A percentile compares a stretch with the other conserved stretches of the same genome.
Evolutionary conservation across 2,888 invertebrate genomes (phyloP).

Genomic region (Diaphora mendica): DNA sequence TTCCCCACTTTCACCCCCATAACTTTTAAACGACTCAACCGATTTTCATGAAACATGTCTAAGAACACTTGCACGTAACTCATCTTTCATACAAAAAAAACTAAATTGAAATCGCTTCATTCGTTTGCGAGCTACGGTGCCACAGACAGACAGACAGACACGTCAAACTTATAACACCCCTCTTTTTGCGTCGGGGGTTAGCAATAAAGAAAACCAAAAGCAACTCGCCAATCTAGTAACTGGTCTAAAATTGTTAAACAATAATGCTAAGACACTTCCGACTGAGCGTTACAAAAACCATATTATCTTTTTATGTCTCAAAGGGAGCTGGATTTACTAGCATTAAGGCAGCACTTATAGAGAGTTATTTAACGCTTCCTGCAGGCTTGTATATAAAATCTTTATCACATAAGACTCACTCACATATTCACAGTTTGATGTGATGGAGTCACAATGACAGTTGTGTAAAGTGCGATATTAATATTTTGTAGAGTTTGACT

Average conservation of each 20-base stretch:
- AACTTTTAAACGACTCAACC: no score
- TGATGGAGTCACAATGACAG: not conserved
- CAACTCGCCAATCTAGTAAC: not conserved
- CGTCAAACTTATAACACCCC: no score
- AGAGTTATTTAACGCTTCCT: no score
- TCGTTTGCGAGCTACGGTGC: no score
- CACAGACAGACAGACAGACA: no score
- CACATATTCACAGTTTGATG: not conserved
- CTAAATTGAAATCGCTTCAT: no score
- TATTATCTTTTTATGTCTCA: not conserved
- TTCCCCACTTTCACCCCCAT: no score
- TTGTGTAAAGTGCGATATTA: not conserved
- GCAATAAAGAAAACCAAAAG: not conserved
- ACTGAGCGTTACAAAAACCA: not conserved
- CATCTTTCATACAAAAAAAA: no score
- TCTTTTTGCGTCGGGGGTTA: no score
- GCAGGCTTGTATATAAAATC: not conserved
- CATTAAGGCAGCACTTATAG: not conserved
- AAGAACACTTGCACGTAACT: no score
- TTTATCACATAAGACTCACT: not conserved
- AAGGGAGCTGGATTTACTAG: not conserved
- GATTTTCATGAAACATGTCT: no score
- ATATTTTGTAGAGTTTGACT: not conserved
- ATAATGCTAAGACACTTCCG: not conserved
- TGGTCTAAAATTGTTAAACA: not conserved